Evolutionary conservation across 2,888 invertebrate species (phyloP), one percentile per base, ranked within the genome.

Genomic region (Hirtodrosophila cameraria): DNA sequence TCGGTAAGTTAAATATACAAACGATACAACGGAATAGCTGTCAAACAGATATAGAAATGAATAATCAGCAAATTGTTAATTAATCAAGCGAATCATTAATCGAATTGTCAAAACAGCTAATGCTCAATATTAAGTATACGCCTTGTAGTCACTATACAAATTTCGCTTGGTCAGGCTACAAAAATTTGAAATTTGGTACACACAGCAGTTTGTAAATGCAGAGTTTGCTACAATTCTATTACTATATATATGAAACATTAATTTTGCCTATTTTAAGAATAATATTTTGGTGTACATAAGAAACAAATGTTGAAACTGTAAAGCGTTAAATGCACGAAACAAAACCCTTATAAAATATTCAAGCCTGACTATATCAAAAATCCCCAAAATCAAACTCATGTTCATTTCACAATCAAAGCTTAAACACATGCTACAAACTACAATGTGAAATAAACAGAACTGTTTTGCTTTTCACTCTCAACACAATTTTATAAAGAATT

Each of bases 321-420:
- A 87, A 83, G 88, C 88, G 86, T 86, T 77, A 75, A 87, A 85
- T 86, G 88, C 88, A 87, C 83, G 57, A 43, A 50, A 52, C 20
- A 38, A 61, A 39, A 27, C 45, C 30, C 8, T 16, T 52, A 25
- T 23, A 33, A n/a, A n/a, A 49, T 16, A 13, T 33, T 18, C 30
- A 61, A 62, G 42, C 57, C 61, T 45, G 48, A 36, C 27, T 25
- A 33, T 18, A 25, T 18, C 35, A 9, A 23, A 52, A 58, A 54
- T 55, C 48, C 48, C 20, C n/a, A n/a, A 46, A 67, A 52, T 58
- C 58, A 31, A 57, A 42, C 33, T 76, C 75, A 73, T 73, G 71
- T 38, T 64, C 73, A 75, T 72, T 49, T 54, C 16, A 35, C 31
- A 55, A 49, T 53, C 54, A 53, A 20, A 52, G 8, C 8, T 8